Percentiles rank a stretch among this genome's conserved stretches.
Evolutionary conservation across 1,140 invertebrate species (phyloP).

Genomic region (Zaprionus camerounensis): DNA sequence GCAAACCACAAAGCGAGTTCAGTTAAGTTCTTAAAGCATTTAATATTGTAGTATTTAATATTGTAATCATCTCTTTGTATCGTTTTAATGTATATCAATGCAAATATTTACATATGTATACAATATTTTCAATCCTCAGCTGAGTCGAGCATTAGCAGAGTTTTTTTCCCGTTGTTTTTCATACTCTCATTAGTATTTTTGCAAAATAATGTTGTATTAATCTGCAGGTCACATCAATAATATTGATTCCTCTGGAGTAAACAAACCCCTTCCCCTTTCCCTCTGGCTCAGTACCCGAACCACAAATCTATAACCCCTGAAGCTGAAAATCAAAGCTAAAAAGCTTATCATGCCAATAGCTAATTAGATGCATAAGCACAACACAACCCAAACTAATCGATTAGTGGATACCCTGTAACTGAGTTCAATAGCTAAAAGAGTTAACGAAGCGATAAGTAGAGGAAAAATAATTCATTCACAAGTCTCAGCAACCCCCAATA

Average conservation of each 20-base stretch:
- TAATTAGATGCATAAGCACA: slow-evolving; percentile 59
- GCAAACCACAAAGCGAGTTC: not conserved
- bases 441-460: not conserved
- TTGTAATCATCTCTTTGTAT: not conserved
- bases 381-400: not conserved
- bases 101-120: not conserved
- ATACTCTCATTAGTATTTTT: not conserved
- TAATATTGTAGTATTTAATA: not conserved
- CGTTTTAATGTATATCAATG: not conserved
- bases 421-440: not conserved
- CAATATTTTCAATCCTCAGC: not conserved
- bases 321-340: slow-evolving; percentile 26
- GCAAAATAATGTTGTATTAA: not conserved
- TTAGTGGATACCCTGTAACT: slow-evolving; percentile 7
- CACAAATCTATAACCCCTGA: not conserved
- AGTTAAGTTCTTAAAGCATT: not conserved
- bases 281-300: not conserved
- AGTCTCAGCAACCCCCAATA: not conserved
- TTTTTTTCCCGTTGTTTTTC: not conserved
- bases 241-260: slow-evolving; percentile 30
- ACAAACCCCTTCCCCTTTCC: not conserved
- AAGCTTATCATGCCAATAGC: slow-evolving; percentile 46
- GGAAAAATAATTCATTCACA: not conserved
- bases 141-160: not conserved
- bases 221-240: slow-evolving; percentile 32